phyloP scores from a whole-genome alignment of 23 tunicate species.

The Halocynthia roretzi region DNA sequence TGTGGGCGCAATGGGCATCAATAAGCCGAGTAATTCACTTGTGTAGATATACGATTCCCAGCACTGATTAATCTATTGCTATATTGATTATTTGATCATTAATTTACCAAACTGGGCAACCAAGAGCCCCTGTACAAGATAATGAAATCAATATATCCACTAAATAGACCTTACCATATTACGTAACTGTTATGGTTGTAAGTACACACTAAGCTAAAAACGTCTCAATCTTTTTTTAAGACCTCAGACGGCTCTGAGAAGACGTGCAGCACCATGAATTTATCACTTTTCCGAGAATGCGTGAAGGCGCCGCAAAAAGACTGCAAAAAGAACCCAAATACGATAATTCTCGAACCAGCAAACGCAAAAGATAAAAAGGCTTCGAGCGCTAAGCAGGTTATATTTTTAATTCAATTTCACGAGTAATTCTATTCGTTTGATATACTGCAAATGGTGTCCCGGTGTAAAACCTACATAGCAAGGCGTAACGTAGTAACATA shows the following conservation, averaged over 20 bases:
- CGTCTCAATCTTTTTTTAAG: not conserved
- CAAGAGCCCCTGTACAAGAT: too few species aligned
- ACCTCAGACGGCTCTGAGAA: slow-evolving; percentile 32
- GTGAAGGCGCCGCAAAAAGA: slow-evolving; percentile 37
- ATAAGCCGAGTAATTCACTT: not conserved
- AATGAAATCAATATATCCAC: too few species aligned
- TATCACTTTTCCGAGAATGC: slow-evolving; percentile 24
- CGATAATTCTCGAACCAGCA: slow-evolving; percentile 28
- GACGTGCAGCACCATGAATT: slow-evolving; percentile 28
- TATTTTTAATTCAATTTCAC: not conserved
- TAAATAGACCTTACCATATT: too few species aligned
- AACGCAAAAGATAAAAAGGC: not conserved
- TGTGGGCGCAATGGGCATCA: not conserved
- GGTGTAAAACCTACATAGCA: too few species aligned
- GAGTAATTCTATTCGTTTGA: not conserved
- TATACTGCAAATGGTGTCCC: too few species aligned
- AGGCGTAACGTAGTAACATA: too few species aligned
- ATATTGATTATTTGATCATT: too few species aligned
- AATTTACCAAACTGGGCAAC: too few species aligned
- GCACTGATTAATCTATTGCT: too few species aligned
- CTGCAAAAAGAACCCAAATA: slow-evolving; percentile 44
- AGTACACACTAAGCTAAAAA: not conserved
- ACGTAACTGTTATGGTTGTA: not conserved
- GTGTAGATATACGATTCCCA: too few species aligned
- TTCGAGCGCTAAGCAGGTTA: not conserved